A percentile compares a stretch with the other conserved stretches of the same genome.
These are phyloP conservation scores for Rhinopomastus cyanomelas DNA, from an alignment of 2,113 vertebrate genomes.

Conservation along the genomic window DNA sequence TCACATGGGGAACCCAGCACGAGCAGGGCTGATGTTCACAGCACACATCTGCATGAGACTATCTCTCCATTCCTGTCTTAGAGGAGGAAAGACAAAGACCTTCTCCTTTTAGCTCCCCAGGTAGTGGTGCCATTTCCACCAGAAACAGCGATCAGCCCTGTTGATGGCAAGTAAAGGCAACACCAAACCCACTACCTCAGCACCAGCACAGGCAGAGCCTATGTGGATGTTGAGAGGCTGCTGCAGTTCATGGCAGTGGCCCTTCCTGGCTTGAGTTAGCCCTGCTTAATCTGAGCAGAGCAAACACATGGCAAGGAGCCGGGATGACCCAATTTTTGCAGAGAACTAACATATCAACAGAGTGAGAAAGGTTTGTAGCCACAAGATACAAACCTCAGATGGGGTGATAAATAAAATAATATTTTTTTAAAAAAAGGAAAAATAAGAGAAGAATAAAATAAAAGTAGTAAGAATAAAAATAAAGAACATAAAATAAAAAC, in stretches of 20 bases:
- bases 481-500: neutral
- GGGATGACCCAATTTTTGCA: neutral
- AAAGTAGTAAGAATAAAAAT: too few species aligned
- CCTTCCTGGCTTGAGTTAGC: neutral
- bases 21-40: neutral
- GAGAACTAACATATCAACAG: neutral
- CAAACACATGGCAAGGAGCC: too few species aligned
- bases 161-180: neutral
- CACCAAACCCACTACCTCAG: neutral
- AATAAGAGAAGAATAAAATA: too few species aligned
- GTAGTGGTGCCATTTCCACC: neutral
- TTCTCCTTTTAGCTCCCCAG: neutral
- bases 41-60: too few species aligned
- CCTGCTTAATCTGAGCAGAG: neutral
- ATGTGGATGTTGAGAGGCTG: fast-evolving
- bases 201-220: fast-evolving
- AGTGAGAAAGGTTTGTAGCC: neutral
- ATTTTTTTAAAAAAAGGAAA: neutral
- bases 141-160: neutral
- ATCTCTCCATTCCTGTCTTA: neutral
- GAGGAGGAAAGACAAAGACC: neutral
- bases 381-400: neutral
- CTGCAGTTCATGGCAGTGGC: neutral
- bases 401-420: neutral
- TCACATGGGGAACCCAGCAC: fast-evolving